Base-by-base conservation (phyloP, 2,113 vertebrate genomes). In the Rutilus rutilus region DNA sequence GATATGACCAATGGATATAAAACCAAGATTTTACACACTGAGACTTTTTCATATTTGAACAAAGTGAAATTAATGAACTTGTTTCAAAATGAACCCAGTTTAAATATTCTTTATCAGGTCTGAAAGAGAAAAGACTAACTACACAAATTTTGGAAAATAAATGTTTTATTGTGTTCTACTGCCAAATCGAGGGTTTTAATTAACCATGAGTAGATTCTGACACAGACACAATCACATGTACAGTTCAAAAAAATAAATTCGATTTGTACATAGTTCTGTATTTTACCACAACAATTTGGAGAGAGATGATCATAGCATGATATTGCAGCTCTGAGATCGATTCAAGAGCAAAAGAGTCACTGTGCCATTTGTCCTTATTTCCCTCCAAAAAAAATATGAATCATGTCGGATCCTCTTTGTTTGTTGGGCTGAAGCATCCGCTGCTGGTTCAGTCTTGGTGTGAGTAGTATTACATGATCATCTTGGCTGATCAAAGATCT, bases 201-300 rank as follows among this genome's bases (percentile, higher is more conserved):
- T 36, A 19, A 50, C 23, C 11, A 2, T 42, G 65, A 69, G 3
- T 65, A 10, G 25, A 30, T 81, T 47, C 23, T 62, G 42, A 84
- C 15, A 87, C 23, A 82, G 12, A 42, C 33, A 6, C 23, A 45
- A 30, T 77, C 15, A 84, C 25, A 87, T 74, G 45, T 12, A 71
- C 67, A 88, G 83, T 88, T 86, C 60, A 52, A n/a, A 90, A 92
- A 91, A 90, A 91, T 87, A 83, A 93, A 82, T 89, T 85, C 57
- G 1, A 71, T 86, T 57, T 62, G 11, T 59, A 17, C 47, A 74
- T 30, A 6, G 17, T 57, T 67, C 17, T 78, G 0, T 57, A 6
- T 57, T 36, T 33, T 33, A 1, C 30, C 11, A 33, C 15, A 33
- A 14, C 7, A 30, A 3, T 19, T 33, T 33, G 10, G 2, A 74